Conservation (phyloP, 2,888 invertebrate species). For the Antitype chi region DNA sequence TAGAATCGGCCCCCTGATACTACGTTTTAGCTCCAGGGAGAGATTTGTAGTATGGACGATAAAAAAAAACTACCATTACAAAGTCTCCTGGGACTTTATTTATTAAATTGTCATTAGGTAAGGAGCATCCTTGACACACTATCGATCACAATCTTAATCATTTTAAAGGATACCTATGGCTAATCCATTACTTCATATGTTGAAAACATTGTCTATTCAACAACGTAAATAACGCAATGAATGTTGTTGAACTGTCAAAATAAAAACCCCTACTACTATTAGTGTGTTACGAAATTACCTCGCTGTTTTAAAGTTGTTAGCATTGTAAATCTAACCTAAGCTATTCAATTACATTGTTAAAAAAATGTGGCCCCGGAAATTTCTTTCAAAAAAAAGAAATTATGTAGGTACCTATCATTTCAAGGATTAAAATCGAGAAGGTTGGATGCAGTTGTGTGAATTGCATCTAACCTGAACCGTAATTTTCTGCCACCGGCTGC, state of each 20-base stretch:
- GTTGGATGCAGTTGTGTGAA: background rate
- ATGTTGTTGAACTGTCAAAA: too few species aligned
- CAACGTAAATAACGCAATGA: too few species aligned
- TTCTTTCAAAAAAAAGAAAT: background rate
- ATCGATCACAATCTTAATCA: too few species aligned
- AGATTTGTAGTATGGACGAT: background rate
- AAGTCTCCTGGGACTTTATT: too few species aligned
- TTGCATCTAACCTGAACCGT: constrained; percentile 4
- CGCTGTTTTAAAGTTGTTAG: background rate
- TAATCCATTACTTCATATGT: too few species aligned
- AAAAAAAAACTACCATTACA: background rate
- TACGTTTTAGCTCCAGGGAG: background rate
- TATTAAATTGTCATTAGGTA: too few species aligned
- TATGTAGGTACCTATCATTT: background rate
- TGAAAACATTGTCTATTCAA: too few species aligned
- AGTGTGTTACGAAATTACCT: too few species aligned
- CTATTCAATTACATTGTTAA: background rate
- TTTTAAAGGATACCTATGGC: too few species aligned
- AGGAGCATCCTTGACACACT: background rate
- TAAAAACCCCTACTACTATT: too few species aligned
- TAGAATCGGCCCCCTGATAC: too few species aligned
- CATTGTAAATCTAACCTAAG: background rate
- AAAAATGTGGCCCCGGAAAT: too few species aligned
- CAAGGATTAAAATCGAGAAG: background rate
- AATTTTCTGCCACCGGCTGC: constrained; percentile 30